phyloP scores from a whole-genome alignment of 2,888 invertebrate genomes.

The Melipona beecheii region DNA sequence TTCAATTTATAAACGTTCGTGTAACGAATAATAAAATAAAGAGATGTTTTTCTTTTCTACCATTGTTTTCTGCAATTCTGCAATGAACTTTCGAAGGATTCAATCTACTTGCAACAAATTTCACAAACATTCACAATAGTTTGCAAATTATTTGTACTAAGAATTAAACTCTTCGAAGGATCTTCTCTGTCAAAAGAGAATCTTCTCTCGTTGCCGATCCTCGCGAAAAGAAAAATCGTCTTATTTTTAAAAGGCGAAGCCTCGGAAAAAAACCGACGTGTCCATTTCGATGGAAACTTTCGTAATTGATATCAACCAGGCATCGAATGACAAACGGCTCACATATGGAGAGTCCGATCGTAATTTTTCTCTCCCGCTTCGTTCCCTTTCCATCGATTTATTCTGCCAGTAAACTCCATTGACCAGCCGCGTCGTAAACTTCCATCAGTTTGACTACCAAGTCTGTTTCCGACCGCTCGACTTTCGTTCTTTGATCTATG shows the following conservation, averaged over 20 bases:
- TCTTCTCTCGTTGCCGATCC: no score
- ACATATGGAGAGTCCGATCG: slow-evolving; percentile 33
- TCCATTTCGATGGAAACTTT: slow-evolving; percentile 27
- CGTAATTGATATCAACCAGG: slow-evolving; percentile 27
- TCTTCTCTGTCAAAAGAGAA: no score
- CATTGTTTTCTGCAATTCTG: no score
- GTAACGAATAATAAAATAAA: no score
- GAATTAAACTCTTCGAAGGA: no score
- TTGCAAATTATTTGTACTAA: no score
- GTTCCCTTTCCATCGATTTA: slow-evolving; percentile 43
- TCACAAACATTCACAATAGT: no score
- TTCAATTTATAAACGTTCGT: no score
- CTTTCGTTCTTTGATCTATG: not conserved
- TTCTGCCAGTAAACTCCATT: slow-evolving; percentile 57
- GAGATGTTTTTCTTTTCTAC: no score
- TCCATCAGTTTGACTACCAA: slow-evolving; percentile 50
- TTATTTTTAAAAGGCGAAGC: not conserved
- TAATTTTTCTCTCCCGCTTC: slow-evolving; percentile 32
- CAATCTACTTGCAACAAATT: no score
- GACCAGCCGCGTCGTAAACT: slow-evolving; percentile 52
- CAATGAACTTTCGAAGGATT: no score
- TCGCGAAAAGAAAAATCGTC: no score
- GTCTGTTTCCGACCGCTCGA: slow-evolving; percentile 33
- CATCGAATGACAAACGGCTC: slow-evolving; percentile 19
- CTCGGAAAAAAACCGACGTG: not conserved